phyloP scores from a whole-genome alignment of 2,113 vertebrate species.

The Microcebus jonahi region DNA sequence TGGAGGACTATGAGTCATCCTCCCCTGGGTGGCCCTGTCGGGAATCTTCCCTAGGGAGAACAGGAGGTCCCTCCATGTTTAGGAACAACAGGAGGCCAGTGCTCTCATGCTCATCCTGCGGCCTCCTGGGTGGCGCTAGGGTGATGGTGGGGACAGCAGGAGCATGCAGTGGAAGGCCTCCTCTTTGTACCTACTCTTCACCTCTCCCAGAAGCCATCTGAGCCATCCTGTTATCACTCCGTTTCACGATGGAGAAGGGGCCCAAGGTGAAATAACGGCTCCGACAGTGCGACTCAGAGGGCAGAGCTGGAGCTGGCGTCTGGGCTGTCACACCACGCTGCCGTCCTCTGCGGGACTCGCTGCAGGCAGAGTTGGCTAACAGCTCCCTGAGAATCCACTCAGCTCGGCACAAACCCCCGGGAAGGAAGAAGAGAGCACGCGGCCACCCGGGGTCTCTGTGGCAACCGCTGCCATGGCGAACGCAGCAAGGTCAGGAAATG shows the following conservation, averaged over 20 bases:
- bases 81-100: not conserved
- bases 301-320: not conserved
- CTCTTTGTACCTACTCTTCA: not conserved
- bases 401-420: not conserved
- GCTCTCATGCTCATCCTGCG: not conserved
- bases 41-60: not conserved
- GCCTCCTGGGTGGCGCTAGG: not conserved
- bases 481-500: conserved; percentile 41
- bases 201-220: not conserved
- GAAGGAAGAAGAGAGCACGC: not conserved
- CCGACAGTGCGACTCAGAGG: not conserved
- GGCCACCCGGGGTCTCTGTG: conserved; percentile 12
- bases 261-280: not conserved
- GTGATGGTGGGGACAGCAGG: not conserved
- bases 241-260: not conserved
- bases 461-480: not conserved
- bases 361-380: rapidly evolving
- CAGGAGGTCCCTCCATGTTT: not conserved
- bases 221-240: too few relatives aligned
- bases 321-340: rapidly evolving
- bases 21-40: not conserved
- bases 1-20: not conserved
- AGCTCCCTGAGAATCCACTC: not conserved
- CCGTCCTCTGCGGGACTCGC: not conserved
- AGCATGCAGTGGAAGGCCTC: not conserved